Evolutionary conservation across 2,113 vertebrate genomes (phyloP), one percentile per base, ranked within the genome.

Genomic region (Carlito syrichta): DNA sequence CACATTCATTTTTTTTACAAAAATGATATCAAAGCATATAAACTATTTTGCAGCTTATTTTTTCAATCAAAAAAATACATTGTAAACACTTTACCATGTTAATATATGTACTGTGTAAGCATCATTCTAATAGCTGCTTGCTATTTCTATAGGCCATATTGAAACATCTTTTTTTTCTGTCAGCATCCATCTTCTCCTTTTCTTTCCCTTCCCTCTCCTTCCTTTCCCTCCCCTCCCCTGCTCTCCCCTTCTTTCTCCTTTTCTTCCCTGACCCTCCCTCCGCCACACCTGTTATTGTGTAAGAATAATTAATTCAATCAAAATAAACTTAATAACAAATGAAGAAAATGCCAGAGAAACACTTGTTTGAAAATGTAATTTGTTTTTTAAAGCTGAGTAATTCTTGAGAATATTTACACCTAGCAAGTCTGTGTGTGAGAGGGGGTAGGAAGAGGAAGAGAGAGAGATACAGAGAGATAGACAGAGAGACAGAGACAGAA

Each of bases 331-430:
- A 87, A 74, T 83, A 62, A 60, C 48, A 76, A 91, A 66, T 73
- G 45, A 78, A 96, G n/a, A 81, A 63, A 88, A 90, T 90, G 74
- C 76, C 56, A 87, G 16, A 89, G 27, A 95, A 94, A 94, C 22
- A 89, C 27, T 25, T 97, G 35, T 87, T 73, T 76, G 22, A 76
- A 50, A 86, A 38, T 23, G 84, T 13, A 95, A 60, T 68, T 95
- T 92, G 43, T 71, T 58, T 62, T 52, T 89, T 56, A 13, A 76
- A 79, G 38, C 32, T 63, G 66, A 96, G 76, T 89, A 8, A 76
- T 52, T 60, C 23, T 82, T 89, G 56, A 60, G 25, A 38, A 79
- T 79, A 79, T 74, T 92, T 89, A 89, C 54, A 60, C 27, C n/a
- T 68, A 52, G 35, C n/a, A 52, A 50, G 48, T 35, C 32, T 79